A percentile compares a stretch with the other conserved stretches of the same genome.
phyloP scores from a whole-genome alignment of 2,888 invertebrate species.

The Trichogramma dendrolimi region DNA sequence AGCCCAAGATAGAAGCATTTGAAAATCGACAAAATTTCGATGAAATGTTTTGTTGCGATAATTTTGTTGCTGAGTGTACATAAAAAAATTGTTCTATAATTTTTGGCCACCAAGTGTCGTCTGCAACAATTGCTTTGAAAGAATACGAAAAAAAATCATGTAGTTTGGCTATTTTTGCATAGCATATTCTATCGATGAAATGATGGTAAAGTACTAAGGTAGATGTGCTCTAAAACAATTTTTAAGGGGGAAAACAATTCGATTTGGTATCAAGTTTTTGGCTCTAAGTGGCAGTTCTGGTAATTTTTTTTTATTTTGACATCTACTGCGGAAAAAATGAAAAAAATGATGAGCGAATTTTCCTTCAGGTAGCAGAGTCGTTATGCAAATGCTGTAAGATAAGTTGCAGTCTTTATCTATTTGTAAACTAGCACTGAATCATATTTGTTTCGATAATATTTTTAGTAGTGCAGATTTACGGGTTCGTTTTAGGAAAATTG shows the following conservation, averaged over 20 bases:
- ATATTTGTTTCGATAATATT: constrained; percentile 16
- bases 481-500: constrained; percentile 6
- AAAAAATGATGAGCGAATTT: not conserved
- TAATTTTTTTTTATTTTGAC: constrained; percentile 11
- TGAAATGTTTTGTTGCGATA: too few relatives aligned
- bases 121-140: too few relatives aligned
- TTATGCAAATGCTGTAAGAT: constrained; percentile 4
- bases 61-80: too few relatives aligned
- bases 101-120: too few relatives aligned
- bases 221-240: constrained; percentile 7
- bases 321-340: constrained; percentile 20
- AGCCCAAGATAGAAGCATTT: too few relatives aligned
- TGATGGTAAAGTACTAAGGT: constrained; percentile 11
- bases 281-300: constrained; percentile 1
- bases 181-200: constrained; percentile 7
- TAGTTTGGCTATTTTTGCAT: constrained; percentile 8
- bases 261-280: constrained; percentile 11
- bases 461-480: constrained; percentile 10
- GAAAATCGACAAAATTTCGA: too few relatives aligned
- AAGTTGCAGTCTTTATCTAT: not conserved
- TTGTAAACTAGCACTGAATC: not conserved
- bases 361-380: constrained; percentile 12
- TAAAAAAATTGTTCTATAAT: too few relatives aligned
- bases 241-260: constrained; percentile 4
- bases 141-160: too few relatives aligned